A percentile compares a stretch with the other conserved stretches of the same genome.
Evolutionary conservation across 2,888 invertebrate genomes (phyloP).

Genomic region (Diplazon laetatorius): DNA sequence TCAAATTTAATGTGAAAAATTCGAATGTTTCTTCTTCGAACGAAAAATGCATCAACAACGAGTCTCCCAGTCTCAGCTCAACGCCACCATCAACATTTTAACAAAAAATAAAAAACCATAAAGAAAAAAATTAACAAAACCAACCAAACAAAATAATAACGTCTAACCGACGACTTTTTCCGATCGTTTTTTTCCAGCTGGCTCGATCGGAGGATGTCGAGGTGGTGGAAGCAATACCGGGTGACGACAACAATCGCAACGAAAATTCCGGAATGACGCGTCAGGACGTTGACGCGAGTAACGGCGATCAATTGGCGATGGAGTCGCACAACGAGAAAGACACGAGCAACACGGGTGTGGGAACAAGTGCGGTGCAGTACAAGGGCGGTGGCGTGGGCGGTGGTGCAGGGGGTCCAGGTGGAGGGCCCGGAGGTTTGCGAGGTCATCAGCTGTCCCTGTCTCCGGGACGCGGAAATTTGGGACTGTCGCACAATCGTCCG

Average conservation of each 20-base stretch:
- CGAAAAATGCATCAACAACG: too few species aligned
- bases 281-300: conserved; percentile 86
- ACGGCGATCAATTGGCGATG: conserved; percentile 88
- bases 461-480: conserved; percentile 82
- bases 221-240: conserved; percentile 86
- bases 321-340: conserved; percentile 87
- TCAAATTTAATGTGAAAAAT: too few species aligned
- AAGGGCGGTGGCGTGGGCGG: conserved; percentile 30
- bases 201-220: conserved; percentile 85
- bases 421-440: conserved; percentile 71
- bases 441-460: conserved; percentile 83
- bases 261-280: conserved; percentile 83
- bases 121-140: too few species aligned
- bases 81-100: too few species aligned
- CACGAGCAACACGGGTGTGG: conserved; percentile 63
- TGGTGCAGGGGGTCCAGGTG: too few species aligned
- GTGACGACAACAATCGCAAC: conserved; percentile 83
- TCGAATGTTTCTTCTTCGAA: too few species aligned
- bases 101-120: too few species aligned
- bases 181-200: conserved; percentile 72
- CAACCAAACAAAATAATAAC: too few species aligned
- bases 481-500: conserved; percentile 79
- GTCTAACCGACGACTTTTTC: too few species aligned
- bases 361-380: not conserved
- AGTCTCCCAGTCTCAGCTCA: too few species aligned